A percentile compares a stretch with the other conserved stretches of the same genome.
phyloP scores from a whole-genome alignment of 2,113 vertebrate genomes.

The Peucedramus taeniatus region DNA sequence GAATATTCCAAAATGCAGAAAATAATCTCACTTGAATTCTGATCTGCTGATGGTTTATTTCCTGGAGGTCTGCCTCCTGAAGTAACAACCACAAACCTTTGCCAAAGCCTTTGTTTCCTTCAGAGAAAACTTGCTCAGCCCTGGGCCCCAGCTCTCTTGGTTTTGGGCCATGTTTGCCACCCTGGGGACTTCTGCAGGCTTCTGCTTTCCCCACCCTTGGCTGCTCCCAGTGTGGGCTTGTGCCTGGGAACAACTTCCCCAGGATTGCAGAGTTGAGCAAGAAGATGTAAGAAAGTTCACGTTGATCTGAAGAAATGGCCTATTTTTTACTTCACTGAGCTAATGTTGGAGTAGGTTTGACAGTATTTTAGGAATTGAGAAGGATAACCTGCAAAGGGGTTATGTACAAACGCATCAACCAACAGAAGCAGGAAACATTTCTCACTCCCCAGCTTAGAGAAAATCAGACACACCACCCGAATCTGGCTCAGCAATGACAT shows the following conservation, averaged over 20 bases:
- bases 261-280: not conserved
- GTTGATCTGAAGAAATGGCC: not conserved
- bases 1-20: not conserved
- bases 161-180: not conserved
- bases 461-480: not conserved
- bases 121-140: not conserved
- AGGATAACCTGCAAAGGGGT: not conserved
- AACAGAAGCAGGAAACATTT: not conserved
- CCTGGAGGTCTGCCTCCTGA: not conserved
- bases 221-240: not conserved
- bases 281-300: not conserved
- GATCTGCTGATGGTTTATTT: not conserved
- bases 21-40: not conserved
- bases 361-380: not conserved
- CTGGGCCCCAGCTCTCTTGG: not conserved
- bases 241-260: not conserved
- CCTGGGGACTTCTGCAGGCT: not conserved
- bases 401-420: not conserved
- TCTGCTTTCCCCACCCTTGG: not conserved
- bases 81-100: not conserved
- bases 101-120: not conserved
- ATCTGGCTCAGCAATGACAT: not conserved
- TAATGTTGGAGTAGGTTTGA: not conserved
- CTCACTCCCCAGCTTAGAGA: not conserved
- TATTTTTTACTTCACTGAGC: not conserved